These are phyloP conservation scores for Oreohelix idahoensis DNA, from an alignment of 1,140 invertebrate species.

Conservation along the genomic window DNA sequence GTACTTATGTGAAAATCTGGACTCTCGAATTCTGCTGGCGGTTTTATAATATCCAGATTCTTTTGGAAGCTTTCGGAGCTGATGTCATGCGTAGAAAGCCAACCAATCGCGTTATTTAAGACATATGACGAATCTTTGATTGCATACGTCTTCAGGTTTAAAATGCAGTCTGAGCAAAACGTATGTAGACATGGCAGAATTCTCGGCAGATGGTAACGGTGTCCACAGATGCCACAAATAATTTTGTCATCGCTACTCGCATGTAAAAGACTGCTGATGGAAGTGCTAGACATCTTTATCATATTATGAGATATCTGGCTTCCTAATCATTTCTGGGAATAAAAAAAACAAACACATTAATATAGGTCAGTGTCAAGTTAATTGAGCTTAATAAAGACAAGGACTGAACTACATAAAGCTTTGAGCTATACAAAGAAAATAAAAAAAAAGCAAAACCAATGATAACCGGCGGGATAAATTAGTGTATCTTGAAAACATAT, in stretches of 20 bases:
- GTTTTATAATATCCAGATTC: not conserved
- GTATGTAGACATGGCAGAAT: slow-evolving; percentile 50
- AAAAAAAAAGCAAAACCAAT: too few species aligned
- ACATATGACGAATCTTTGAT: not conserved
- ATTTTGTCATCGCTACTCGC: not conserved
- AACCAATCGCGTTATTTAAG: not conserved
- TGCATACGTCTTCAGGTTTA: slow-evolving; percentile 40
- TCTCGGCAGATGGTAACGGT: slow-evolving; percentile 38
- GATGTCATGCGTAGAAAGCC: not conserved
- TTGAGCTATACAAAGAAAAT: too few species aligned
- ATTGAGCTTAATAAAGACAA: too few species aligned
- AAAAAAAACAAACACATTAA: too few species aligned
- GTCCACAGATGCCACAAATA: slow-evolving; percentile 32
- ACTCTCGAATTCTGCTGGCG: not conserved
- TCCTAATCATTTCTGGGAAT: too few species aligned
- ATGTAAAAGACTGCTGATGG: not conserved
- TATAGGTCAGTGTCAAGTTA: too few species aligned
- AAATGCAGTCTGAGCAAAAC: slow-evolving; percentile 44
- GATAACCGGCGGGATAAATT: too few species aligned
- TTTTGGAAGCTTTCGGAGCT: not conserved
- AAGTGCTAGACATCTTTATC: too few species aligned
- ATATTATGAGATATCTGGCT: too few species aligned
- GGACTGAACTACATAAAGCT: too few species aligned
- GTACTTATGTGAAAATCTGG: not conserved
- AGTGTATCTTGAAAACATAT: too few species aligned